phyloP scores from a whole-genome alignment of 1,140 invertebrate species.

The Atta colombica region DNA sequence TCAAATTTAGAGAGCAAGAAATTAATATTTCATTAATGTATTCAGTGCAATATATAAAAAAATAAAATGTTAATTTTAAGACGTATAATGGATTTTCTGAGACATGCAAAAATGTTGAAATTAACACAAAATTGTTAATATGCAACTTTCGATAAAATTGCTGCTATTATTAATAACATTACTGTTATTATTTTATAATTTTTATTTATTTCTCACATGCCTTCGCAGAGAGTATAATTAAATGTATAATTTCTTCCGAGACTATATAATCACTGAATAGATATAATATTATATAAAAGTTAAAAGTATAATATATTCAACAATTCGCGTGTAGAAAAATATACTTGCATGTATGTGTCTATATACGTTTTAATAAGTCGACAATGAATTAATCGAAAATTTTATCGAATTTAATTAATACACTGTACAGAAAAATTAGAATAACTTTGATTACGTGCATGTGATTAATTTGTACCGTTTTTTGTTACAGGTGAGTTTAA shows the following conservation, averaged over 20 bases:
- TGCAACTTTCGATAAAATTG: background rate
- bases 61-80: too few relatives aligned
- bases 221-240: too few relatives aligned
- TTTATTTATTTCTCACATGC: background rate
- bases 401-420: background rate
- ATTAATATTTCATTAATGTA: too few relatives aligned
- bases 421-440: background rate
- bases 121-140: too few relatives aligned
- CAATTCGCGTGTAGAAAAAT: background rate
- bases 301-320: background rate
- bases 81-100: too few relatives aligned
- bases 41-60: too few relatives aligned
- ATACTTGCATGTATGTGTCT: background rate
- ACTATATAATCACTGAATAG: background rate
- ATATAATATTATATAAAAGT: background rate
- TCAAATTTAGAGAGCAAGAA: too few relatives aligned
- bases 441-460: background rate
- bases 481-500: conserved; percentile 56
- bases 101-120: too few relatives aligned
- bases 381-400: conserved; percentile 1
- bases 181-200: background rate
- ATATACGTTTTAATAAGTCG: background rate
- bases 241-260: background rate
- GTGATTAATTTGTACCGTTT: conserved; percentile 40
- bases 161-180: too few relatives aligned